Conservation (phyloP, 2,888 invertebrate species). For the Calameuta idolon region DNA sequence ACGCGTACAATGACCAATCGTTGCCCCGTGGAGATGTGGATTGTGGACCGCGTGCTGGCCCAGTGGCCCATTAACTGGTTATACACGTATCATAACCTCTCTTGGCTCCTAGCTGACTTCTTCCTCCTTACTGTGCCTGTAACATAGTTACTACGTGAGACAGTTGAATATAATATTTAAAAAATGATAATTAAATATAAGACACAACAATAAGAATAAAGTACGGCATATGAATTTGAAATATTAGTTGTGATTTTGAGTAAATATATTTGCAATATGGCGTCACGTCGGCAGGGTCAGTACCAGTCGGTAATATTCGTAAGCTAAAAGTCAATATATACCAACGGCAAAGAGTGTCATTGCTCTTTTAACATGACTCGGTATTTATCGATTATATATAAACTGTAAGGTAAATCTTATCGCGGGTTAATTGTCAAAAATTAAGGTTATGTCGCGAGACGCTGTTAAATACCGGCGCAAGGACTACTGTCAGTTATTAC, state of each 20-base stretch:
- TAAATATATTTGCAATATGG: background rate
- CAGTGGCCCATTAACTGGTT: constrained; percentile 42
- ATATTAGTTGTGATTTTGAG: background rate
- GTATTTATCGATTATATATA: background rate
- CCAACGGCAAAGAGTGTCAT: background rate
- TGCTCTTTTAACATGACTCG: background rate
- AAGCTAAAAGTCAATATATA: background rate
- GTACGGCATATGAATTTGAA: background rate
- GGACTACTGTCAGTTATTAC: background rate
- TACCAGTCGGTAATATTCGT: background rate
- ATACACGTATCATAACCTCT: constrained; percentile 36
- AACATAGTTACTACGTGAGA: background rate
- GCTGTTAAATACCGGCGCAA: background rate
- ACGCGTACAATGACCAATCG: constrained; percentile 12
- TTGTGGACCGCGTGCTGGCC: constrained; percentile 33
- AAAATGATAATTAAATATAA: too few relatives aligned
- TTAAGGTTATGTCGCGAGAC: background rate
- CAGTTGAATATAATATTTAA: background rate
- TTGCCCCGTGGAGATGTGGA: constrained; percentile 15
- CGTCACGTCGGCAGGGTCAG: background rate
- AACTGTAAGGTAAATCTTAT: background rate
- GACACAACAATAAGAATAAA: too few relatives aligned
- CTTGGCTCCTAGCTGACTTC: constrained; percentile 26
- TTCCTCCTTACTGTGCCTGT: background rate
- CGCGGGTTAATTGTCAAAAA: background rate